These are phyloP conservation scores for Andrena praecox DNA, from an alignment of 2,888 invertebrate species.

Conservation along the genomic window DNA sequence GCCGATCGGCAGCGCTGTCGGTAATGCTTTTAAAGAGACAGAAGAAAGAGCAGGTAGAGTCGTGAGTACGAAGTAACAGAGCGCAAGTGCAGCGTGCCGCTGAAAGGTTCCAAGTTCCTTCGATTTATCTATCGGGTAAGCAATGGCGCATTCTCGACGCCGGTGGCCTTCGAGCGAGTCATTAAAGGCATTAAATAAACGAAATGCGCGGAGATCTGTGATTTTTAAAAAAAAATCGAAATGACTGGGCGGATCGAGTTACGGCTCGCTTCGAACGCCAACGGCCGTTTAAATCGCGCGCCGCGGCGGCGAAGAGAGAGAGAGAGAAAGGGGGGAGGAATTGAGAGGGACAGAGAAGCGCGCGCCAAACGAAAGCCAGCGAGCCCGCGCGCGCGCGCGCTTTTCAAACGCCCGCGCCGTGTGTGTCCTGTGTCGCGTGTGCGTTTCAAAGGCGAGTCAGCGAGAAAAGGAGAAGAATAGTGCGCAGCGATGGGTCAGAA, in stretches of 20 bases:
- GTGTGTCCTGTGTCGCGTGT: slow-evolving; percentile 13
- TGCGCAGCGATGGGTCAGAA: background rate
- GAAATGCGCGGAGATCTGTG: background rate
- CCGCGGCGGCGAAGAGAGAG: background rate
- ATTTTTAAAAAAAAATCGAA: background rate
- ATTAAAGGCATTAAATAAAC: background rate
- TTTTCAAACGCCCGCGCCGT: background rate
- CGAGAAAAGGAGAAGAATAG: background rate
- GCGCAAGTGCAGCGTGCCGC: slow-evolving; percentile 42
- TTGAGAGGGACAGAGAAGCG: slow-evolving; percentile 17
- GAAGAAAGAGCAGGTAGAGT: background rate
- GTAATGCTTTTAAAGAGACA: background rate
- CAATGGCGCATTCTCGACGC: slow-evolving; percentile 6
- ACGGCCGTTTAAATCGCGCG: background rate
- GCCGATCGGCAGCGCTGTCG: background rate
- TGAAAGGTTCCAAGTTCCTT: slow-evolving; percentile 2
- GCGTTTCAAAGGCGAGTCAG: background rate
- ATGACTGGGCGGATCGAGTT: too few relatives aligned
- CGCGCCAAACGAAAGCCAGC: slow-evolving; percentile 21
- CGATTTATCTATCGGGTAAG: slow-evolving; percentile 21
- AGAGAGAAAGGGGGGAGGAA: background rate
- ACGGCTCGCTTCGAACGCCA: slow-evolving; percentile 1
- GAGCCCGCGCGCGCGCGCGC: background rate
- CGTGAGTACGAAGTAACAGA: slow-evolving; percentile 26
- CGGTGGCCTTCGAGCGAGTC: slow-evolving; percentile 5